Percentiles rank a stretch among this genome's conserved stretches.
phyloP scores from a whole-genome alignment of 1,140 invertebrate genomes.

The Tetramorium parvispinum region DNA sequence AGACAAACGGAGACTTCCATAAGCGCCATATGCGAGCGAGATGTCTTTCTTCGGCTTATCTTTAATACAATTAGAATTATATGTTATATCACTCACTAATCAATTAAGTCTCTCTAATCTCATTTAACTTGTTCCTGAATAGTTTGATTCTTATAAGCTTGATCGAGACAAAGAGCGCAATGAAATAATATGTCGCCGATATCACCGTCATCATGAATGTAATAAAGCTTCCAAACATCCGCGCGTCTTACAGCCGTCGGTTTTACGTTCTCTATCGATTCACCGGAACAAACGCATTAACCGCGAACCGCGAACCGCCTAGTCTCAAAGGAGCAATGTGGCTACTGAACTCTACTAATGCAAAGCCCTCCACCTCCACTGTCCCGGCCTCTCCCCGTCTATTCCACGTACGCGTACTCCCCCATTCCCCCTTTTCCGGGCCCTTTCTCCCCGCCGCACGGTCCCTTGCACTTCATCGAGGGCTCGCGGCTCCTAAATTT shows the following conservation, averaged over 20 bases:
- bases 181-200: neutral
- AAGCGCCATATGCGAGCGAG: neutral
- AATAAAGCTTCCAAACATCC: neutral
- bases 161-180: constrained; percentile 23
- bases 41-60: constrained; percentile 5
- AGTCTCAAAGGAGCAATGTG: constrained; percentile 74
- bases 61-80: constrained; percentile 10
- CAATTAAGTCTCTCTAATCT: constrained; percentile 36
- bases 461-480: constrained; percentile 75
- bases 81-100: constrained; percentile 27
- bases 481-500: constrained; percentile 71
- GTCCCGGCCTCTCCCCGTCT: constrained; percentile 25
- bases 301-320: constrained; percentile 67
- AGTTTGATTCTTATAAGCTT: neutral
- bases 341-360: constrained; percentile 64
- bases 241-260: constrained; percentile 8
- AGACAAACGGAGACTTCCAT: neutral
- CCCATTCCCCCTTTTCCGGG: constrained; percentile 13
- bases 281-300: constrained; percentile 69
- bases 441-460: constrained; percentile 58
- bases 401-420: constrained; percentile 4
- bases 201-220: neutral
- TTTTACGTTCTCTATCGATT: constrained; percentile 71
- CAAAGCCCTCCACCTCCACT: constrained; percentile 59
- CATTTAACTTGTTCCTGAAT: neutral